Base-by-base conservation (phyloP, 2,888 invertebrate species). In the Drosophila buzzatii region DNA sequence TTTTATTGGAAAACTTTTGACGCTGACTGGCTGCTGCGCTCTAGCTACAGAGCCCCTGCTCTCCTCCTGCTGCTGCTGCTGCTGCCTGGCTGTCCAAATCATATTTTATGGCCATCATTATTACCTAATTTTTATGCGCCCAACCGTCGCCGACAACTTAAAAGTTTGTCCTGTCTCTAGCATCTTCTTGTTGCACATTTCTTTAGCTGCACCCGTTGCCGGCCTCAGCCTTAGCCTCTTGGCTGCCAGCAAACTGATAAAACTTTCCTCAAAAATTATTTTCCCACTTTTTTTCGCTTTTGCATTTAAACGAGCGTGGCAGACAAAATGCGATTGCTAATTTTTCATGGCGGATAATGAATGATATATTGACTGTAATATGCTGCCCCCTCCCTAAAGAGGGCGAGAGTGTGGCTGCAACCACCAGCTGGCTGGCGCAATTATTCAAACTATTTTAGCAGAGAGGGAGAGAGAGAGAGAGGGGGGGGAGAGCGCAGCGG, bases 401-500 rank as follows among this genome's bases (percentile, higher is more conserved):
- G 37, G 41, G 55, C 18, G 41, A 41, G n/a, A 0, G 12, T n/a
- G 39, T 31, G 55, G 27, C 0, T 16, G 18, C 20, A 35, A 23
- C 37, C 56, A 23, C 52, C 47, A 27, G 42, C 56, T 49, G 62
- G 55, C 27, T 53, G 16, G 66, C 57, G 81, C 80, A 86, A 86
- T 86, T 86, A 86, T 89, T 89, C 90, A 85, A 82, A 85, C 90
- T 88, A 86, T 89, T 89, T 86, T 86, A 88, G 80, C 85, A 82
- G 88, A 27, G 23, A 12, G 39, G 14, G 16, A 4, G 5, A 49
- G 23, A 61, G 70, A 61, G 51, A 42, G 39, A 51, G 16, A 60
- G 47, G 39, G 39, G 39, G 0, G 39, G 2, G 16, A 16, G 39
- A 14, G 39, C 16, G 42, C 41, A 9, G n/a, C 2, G 12, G 59